Base-by-base conservation (phyloP, 2,797 vertebrate genomes). In the Acanthurus lineatus region DNA sequence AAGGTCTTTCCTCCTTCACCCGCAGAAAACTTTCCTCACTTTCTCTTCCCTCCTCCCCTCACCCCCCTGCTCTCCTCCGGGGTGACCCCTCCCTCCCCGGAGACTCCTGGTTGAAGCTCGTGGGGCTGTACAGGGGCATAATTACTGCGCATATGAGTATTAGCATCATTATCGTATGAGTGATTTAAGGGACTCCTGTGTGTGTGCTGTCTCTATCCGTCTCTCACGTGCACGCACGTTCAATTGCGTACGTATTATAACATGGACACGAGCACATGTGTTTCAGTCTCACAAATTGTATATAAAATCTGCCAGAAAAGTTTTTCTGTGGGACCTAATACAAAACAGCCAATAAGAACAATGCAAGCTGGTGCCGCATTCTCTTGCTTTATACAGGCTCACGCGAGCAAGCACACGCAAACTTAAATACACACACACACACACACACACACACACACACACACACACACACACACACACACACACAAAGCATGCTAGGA, bases 401-500 rank as follows among this genome's bases (percentile, higher is more conserved):
- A 25, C 25, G 25, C 25, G 25, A 25, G 25, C 25, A 25, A 25
- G 25, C 25, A 25, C 25, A 25, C 25, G 25, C 25, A 25, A 25
- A 25, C 25, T 2, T 25, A 25, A 25, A 25, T 3, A 25, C 25
- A 69, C 53, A 57, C 56, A 38, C 54, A 19, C 64, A 35, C 56
- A 53, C 71, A 32, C 68, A 48, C 61, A 60, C 22, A 19, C 71
- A 64, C 59, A 32, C 67, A 28, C 81, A 62, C 74, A 53, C 72
- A 44, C 76, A 54, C 77, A 62, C 69, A 20, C 79, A 53, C 62
- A 47, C 61, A 67, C 74, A 76, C 60, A 65, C 73, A 69, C 56
- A 81, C 70, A 84, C 72, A 82, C 51, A 64, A 52, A 92, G 92
- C 94, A 90, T 93, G 94, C 91, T 85, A 76, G 82, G 82, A 95